These are phyloP conservation scores for Cenopis cana DNA, from an alignment of 2,888 invertebrate species.

Conservation along the genomic window DNA sequence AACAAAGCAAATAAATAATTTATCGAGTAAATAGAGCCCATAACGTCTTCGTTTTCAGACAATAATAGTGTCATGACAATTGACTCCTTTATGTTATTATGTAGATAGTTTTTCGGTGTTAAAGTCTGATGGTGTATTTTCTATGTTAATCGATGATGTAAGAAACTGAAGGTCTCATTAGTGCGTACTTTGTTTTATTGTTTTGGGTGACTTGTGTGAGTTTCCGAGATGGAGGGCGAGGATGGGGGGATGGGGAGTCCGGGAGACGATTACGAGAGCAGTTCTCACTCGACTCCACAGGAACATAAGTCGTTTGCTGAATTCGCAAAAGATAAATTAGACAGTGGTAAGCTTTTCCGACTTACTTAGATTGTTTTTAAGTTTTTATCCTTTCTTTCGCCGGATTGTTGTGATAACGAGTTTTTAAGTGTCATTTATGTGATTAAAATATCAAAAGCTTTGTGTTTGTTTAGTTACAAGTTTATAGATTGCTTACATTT, in stretches of 20 bases:
- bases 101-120: constrained; percentile 10
- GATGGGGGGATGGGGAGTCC: constrained; percentile 64
- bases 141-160: constrained; percentile 82
- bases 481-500: too few relatives aligned
- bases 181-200: constrained; percentile 60
- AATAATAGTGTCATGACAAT: constrained; percentile 27
- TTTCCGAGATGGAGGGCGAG: constrained; percentile 71
- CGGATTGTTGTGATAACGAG: background rate
- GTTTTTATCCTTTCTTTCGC: constrained; percentile 11
- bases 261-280: constrained; percentile 75
- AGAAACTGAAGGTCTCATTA: constrained; percentile 71
- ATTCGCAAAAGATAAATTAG: constrained; percentile 80
- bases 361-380: constrained; percentile 10
- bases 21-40: constrained; percentile 54
- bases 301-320: constrained; percentile 80
- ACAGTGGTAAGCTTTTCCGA: constrained; percentile 69
- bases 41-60: constrained; percentile 3
- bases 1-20: constrained; percentile 53
- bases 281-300: constrained; percentile 78
- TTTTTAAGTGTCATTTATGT: background rate
- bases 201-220: constrained; percentile 52
- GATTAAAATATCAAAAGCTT: background rate
- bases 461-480: too few relatives aligned
- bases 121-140: constrained; percentile 46
- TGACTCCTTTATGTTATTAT: background rate